A percentile compares a stretch with the other conserved stretches of the same genome.
phyloP scores from a whole-genome alignment of 1,140 invertebrate species.

The Heterodera carotae region DNA sequence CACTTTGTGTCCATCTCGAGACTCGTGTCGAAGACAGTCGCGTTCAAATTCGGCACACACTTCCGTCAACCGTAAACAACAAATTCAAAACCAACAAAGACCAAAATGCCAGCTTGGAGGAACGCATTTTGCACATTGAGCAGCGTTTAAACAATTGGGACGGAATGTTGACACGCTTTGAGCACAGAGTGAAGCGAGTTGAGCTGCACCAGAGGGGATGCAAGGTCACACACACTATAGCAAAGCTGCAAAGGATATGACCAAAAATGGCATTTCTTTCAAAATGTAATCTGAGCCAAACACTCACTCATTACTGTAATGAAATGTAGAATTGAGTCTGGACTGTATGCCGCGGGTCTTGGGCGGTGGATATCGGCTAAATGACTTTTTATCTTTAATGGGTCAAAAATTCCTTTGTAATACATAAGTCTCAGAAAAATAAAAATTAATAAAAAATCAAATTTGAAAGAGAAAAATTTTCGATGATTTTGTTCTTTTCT shows the following conservation, averaged over 20 bases:
- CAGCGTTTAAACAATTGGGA: constrained; percentile 15
- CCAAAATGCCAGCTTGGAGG: background rate
- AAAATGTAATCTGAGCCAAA: too few species aligned
- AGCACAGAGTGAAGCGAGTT: constrained; percentile 30
- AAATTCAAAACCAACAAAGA: background rate
- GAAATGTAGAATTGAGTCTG: too few species aligned
- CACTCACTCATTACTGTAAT: too few species aligned
- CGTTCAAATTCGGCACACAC: background rate
- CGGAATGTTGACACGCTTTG: constrained; percentile 9
- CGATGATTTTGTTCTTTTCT: too few species aligned
- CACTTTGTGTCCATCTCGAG: background rate
- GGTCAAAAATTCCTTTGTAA: too few species aligned
- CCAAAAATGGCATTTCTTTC: too few species aligned
- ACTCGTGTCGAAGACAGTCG: background rate
- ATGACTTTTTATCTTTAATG: background rate
- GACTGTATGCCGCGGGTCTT: too few species aligned
- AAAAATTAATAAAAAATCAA: too few species aligned
- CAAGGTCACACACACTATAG: background rate
- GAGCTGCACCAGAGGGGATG: constrained; percentile 51
- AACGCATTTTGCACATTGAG: constrained; percentile 26
- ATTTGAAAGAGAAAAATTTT: too few species aligned
- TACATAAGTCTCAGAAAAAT: too few species aligned
- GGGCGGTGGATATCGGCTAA: too few species aligned
- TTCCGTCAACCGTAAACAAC: background rate
- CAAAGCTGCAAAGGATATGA: too few species aligned